Conservation (phyloP, 2,888 invertebrate genomes). For the Caenorhabditis parvicauda region DNA sequence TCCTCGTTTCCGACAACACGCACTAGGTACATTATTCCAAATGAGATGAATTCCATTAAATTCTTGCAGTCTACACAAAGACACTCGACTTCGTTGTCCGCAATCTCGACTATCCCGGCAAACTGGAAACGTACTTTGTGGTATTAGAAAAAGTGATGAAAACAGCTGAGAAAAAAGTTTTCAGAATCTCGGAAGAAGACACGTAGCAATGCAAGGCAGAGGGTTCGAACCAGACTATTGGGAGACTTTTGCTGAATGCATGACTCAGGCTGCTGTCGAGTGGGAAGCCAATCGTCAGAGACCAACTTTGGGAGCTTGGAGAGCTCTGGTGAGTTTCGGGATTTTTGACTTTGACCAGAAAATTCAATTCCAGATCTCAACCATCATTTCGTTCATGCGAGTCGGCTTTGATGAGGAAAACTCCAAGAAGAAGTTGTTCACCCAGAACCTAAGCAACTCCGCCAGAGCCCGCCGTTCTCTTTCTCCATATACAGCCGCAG, state of each 20-base stretch:
- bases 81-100: slow-evolving; percentile 56
- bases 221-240: slow-evolving; percentile 63
- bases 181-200: slow-evolving; percentile 53
- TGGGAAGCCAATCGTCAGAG: slow-evolving; percentile 54
- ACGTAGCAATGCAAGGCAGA: slow-evolving; percentile 50
- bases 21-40: slow-evolving; percentile 20
- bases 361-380: slow-evolving; percentile 38
- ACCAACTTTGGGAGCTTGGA: slow-evolving; percentile 55
- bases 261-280: slow-evolving; percentile 56
- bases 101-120: slow-evolving; percentile 54
- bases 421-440: slow-evolving; percentile 22
- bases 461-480: slow-evolving; percentile 17
- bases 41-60: not conserved
- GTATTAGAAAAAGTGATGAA: slow-evolving; percentile 7
- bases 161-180: slow-evolving; percentile 4
- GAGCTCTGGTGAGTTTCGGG: slow-evolving; percentile 37
- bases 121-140: slow-evolving; percentile 53
- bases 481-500: slow-evolving; percentile 16
- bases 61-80: slow-evolving; percentile 46
- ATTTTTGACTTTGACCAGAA: not conserved
- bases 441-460: slow-evolving; percentile 12
- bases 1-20: slow-evolving; percentile 46
- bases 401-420: slow-evolving; percentile 57
- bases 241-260: slow-evolving; percentile 63
- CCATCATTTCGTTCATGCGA: slow-evolving; percentile 59